Percentiles rank a stretch among this genome's conserved stretches.
phyloP scores from a whole-genome alignment of 2,888 invertebrate genomes.

The Listrodromus nycthemerus region DNA sequence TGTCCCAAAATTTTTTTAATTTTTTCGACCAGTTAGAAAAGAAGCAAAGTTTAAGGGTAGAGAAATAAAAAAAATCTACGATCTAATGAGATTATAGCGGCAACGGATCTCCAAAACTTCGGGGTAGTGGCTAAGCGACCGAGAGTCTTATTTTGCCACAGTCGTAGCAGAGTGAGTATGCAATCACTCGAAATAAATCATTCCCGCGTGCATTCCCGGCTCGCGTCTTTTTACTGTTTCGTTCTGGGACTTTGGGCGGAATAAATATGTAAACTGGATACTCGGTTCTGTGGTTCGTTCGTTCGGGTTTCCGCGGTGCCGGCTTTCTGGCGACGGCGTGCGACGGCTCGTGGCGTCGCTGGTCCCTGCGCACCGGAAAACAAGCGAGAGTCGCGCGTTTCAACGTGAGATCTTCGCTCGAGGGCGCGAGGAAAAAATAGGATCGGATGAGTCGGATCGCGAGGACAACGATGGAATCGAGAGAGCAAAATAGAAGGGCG shows the following conservation, averaged over 20 bases:
- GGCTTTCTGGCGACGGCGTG: constrained; percentile 27
- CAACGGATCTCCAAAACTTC: too few species aligned
- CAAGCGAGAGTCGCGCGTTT: neutral
- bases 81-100: neutral
- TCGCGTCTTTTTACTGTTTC: constrained; percentile 46
- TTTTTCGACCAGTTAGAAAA: neutral
- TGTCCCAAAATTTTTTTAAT: too few species aligned
- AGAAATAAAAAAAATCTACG: neutral
- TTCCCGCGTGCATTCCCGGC: constrained; percentile 44
- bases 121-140: too few species aligned
- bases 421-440: constrained; percentile 22
- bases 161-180: constrained; percentile 15
- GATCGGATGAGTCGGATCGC: neutral
- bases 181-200: constrained; percentile 60
- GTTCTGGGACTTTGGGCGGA: constrained; percentile 56
- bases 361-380: constrained; percentile 16
- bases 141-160: neutral
- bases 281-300: constrained; percentile 34
- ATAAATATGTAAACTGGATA: constrained; percentile 68
- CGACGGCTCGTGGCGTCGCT: constrained; percentile 45
- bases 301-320: constrained; percentile 34
- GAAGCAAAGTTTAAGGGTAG: neutral
- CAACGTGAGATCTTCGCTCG: constrained; percentile 1
- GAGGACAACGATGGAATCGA: constrained; percentile 31
- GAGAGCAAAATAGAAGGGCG: constrained; percentile 42